These are phyloP conservation scores for Hexactinellida sp. DNA, from an alignment of 37 sponge, comb jelly and placozoan species.

Conservation along the genomic window DNA sequence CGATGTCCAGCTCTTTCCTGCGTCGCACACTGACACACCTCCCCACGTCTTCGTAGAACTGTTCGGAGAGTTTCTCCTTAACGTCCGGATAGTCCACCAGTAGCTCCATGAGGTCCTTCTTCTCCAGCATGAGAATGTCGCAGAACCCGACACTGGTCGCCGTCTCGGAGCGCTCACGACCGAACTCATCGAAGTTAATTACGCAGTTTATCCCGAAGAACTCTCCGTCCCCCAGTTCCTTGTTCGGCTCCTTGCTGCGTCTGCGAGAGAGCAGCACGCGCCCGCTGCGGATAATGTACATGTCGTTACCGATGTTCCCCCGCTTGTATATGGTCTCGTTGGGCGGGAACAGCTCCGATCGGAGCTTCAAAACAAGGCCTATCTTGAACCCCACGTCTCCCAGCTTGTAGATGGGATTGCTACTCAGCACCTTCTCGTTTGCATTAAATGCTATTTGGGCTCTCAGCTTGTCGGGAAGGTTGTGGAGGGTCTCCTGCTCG, in stretches of 20 bases:
- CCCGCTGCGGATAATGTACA: slow-evolving; percentile 86
- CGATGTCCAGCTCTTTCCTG: neutral
- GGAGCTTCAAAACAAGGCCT: slow-evolving; percentile 80
- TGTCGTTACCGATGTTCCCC: slow-evolving; percentile 90
- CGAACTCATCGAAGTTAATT: slow-evolving; percentile 61
- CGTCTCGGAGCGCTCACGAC: slow-evolving; percentile 79
- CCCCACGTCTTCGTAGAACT: neutral
- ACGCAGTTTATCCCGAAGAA: slow-evolving; percentile 93
- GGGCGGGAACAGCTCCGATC: slow-evolving; percentile 77
- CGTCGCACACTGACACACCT: neutral
- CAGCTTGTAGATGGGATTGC: neutral
- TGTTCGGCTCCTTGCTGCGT: slow-evolving; percentile 32
- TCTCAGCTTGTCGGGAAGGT: slow-evolving; percentile 77
- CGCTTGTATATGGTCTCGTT: slow-evolving; percentile 83
- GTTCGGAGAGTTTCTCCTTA: slow-evolving; percentile 66
- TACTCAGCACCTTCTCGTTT: slow-evolving; percentile 67
- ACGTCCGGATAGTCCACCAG: slow-evolving; percentile 81
- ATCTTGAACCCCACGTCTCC: slow-evolving; percentile 51
- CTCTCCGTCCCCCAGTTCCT: slow-evolving; percentile 67
- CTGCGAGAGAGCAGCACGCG: slow-evolving; percentile 52
- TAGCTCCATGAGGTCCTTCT: slow-evolving; percentile 73
- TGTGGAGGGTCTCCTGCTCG: slow-evolving; percentile 60
- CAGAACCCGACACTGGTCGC: slow-evolving; percentile 85
- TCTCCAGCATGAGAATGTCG: slow-evolving; percentile 73
- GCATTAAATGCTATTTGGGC: slow-evolving; percentile 90